phyloP scores from a whole-genome alignment of 2,113 vertebrate species.

The Psittacara wagleri region DNA sequence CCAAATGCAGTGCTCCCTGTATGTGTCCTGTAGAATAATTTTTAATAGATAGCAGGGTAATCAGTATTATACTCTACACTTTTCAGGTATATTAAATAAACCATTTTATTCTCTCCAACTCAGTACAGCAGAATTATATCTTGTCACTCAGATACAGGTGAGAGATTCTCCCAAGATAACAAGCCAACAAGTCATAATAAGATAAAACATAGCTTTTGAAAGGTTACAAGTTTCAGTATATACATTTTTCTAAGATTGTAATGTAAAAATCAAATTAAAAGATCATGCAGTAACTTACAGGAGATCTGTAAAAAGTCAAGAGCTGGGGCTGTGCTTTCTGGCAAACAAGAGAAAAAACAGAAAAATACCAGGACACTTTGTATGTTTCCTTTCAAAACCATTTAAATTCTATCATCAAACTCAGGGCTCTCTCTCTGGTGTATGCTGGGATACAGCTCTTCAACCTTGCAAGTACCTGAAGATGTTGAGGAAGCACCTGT shows the following conservation, averaged over 20 bases:
- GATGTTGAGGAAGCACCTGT: background rate
- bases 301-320: background rate
- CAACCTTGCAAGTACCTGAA: background rate
- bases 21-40: background rate
- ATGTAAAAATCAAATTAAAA: background rate
- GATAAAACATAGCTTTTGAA: background rate
- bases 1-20: background rate
- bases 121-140: background rate
- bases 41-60: background rate
- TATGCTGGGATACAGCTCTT: background rate
- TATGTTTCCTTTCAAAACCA: background rate
- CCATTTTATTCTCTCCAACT: background rate
- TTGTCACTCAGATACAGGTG: background rate
- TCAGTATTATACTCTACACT: background rate
- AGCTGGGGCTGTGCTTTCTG: background rate
- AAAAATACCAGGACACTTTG: background rate
- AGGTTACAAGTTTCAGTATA: background rate
- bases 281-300: background rate
- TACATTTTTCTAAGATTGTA: background rate
- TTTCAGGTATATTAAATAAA: background rate
- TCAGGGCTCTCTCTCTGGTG: background rate
- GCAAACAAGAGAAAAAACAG: background rate
- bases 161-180: background rate
- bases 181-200: background rate
- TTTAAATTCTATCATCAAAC: background rate